phyloP scores from a whole-genome alignment of 1,140 invertebrate species.

The Panulirus ornatus region DNA sequence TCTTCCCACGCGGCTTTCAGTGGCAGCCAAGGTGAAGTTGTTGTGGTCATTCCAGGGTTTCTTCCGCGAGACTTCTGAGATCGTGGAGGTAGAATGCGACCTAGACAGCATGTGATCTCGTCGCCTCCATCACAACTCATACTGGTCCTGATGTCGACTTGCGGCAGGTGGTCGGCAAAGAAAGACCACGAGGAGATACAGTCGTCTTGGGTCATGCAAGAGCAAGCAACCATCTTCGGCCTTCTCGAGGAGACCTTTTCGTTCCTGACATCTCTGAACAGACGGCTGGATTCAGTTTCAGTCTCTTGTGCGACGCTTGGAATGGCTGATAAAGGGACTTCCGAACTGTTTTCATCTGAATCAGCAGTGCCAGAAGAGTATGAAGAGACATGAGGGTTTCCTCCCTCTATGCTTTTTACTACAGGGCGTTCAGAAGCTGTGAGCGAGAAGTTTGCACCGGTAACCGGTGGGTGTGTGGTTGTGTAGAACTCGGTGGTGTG shows the following conservation, averaged over 20 bases:
- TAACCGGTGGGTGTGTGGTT: neutral
- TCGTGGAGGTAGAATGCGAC: neutral
- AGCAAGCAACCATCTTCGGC: neutral
- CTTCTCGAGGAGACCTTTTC: neutral
- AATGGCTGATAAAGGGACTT: neutral
- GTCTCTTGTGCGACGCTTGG: neutral
- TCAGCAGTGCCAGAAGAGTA: neutral
- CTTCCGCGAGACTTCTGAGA: neutral
- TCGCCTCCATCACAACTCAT: neutral
- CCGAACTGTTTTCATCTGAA: neutral
- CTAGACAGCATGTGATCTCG: constrained; percentile 12
- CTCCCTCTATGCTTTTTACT: neutral
- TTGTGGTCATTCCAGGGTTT: neutral
- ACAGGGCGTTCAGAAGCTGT: neutral
- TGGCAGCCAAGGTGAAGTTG: neutral
- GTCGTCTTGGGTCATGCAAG: constrained; percentile 1
- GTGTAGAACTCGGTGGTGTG: neutral
- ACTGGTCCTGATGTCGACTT: constrained; percentile 17
- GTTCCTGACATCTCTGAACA: neutral
- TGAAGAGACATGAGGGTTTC: neutral
- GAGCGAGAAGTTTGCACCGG: neutral
- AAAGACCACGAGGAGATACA: neutral
- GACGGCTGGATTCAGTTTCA: neutral
- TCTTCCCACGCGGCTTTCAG: neutral
- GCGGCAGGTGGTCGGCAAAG: neutral